Percentiles rank a stretch among this genome's conserved stretches.
Evolutionary conservation across 1,140 invertebrate species (phyloP).

Genomic region (Coenobita brevimanus): DNA sequence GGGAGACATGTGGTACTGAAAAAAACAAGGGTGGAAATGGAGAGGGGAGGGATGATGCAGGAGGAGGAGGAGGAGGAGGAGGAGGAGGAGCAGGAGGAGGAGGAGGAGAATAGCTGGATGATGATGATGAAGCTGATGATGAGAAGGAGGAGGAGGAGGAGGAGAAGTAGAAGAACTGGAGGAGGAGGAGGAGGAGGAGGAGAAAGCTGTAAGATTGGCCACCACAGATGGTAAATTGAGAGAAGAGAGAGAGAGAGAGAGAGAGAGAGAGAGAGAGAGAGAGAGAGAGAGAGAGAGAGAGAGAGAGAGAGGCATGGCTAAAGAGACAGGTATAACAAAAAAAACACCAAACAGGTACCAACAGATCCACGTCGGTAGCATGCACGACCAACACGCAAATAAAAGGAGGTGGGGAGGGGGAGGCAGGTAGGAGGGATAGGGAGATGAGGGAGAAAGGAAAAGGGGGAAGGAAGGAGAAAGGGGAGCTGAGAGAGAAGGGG

Average conservation of each 20-base stretch:
- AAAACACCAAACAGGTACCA: too few species aligned
- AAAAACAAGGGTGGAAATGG: neutral
- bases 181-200: neutral
- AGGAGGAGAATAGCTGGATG: neutral
- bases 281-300: conserved; percentile 1
- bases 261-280: conserved; percentile 10
- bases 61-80: neutral
- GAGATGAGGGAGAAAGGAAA: too few species aligned
- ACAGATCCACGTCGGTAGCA: too few species aligned
- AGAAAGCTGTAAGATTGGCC: neutral
- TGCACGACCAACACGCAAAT: too few species aligned
- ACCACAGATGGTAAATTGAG: neutral
- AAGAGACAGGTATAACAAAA: too few species aligned
- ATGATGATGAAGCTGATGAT: neutral
- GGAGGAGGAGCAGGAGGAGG: neutral
- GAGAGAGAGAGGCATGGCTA: too few species aligned
- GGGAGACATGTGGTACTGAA: too few species aligned
- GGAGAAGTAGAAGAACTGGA: neutral
- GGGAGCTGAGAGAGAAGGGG: too few species aligned
- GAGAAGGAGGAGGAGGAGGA: neutral
- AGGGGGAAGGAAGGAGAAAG: too few species aligned
- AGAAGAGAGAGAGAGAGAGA: neutral
- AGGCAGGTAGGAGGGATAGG: too few species aligned
- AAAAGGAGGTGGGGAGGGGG: too few species aligned
- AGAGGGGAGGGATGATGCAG: neutral